Base-by-base conservation (phyloP, 2,888 invertebrate genomes). In the Calliphora vomitoria region DNA sequence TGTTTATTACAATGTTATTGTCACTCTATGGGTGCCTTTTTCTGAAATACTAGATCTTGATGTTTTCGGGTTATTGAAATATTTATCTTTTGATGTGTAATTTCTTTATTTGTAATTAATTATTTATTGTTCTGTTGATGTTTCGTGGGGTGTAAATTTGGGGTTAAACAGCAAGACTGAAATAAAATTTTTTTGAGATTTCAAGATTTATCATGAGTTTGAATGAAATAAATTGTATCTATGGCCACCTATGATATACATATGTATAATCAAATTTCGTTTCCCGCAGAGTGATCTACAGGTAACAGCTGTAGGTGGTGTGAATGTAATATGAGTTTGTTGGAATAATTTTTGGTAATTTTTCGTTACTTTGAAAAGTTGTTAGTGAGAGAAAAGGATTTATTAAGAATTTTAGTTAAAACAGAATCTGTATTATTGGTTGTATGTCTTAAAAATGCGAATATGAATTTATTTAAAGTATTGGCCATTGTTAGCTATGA, bases 1-100 rank as follows among this genome's bases (percentile, higher is more conserved):
- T 79, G 60, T 82, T 86, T 79, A 82, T 80, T 79, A 44, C 10
- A 53, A 25, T 55, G n/a, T 62, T 62, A 64, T 62, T 75, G 50
- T 75, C 75, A 71, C 82, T 79, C 82, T 47, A 76, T 71, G 35
- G 62, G 75, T 41, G 71, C 25, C 2, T 1, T 25, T 25, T 25
- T 60, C 25, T 25, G 25, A 31, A 5, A 53, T n/a, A 53, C n/a
- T 53, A 60, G 47, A 71, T 41, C 20, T 71, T 13, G 20, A 20
- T 78, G 41, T 50, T 50, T 60, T 76, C 8, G 18, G 4, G 3
- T 38, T 68, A 68, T 71, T 15, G 35, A 15, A 20, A 38, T 78
- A 20, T 55, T 68, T 41, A n/a, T 25, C 5, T 11, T 4, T 2
- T 11, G 13, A 11, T 44, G 3, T 72, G n/a, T 58, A 4, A 20